Base-by-base conservation (phyloP, 2,113 vertebrate species). In the Garra rufa region DNA sequence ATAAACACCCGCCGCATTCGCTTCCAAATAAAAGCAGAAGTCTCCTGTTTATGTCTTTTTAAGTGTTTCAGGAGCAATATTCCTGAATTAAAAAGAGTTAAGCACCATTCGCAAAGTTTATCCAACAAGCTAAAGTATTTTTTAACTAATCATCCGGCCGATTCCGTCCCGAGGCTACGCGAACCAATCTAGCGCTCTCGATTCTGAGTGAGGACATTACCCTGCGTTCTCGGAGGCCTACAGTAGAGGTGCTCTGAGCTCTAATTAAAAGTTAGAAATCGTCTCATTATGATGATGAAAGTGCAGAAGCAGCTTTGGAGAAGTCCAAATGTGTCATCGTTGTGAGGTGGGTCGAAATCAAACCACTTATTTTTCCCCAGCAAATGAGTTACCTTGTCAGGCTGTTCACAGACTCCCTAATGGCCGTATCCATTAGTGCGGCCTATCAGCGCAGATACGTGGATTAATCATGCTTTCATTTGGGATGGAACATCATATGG, bases 241-340 rank as follows among this genome's bases (percentile, higher is more conserved):
- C 73, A 82, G 63, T 82, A 70, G 61, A 85, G 77, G 69, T 28
- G 46, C 75, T 87, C 76, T 81, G 41, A 79, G 78, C 88, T 88
- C 81, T 85, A 87, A 91, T 89, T 89, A 86, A 87, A 89, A 89
- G 88, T 87, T 88, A 77, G 74, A 86, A 84, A 90, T 88, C 82
- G 59, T 82, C 85, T 89, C 78, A 83, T 88, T 88, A 89, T 59
- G 70, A 84, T 88, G 84, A 89, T 90, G 86, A 90, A 89, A 90
- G 88, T 87, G 67, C 81, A 76, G 75, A 81, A 38, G 78, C 59
- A 81, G 85, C 74, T 90, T 86, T 71, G 59, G 70, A 86, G 81
- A 76, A 86, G 81, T 80, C 82, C 48, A 85, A 84, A 87, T 76
- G 83, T 82, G 78, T 85, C 75, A 86, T 77, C 77, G 78, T 85